phyloP scores from a whole-genome alignment of 2,797 vertebrate species.

The Simalia tracyae region DNA sequence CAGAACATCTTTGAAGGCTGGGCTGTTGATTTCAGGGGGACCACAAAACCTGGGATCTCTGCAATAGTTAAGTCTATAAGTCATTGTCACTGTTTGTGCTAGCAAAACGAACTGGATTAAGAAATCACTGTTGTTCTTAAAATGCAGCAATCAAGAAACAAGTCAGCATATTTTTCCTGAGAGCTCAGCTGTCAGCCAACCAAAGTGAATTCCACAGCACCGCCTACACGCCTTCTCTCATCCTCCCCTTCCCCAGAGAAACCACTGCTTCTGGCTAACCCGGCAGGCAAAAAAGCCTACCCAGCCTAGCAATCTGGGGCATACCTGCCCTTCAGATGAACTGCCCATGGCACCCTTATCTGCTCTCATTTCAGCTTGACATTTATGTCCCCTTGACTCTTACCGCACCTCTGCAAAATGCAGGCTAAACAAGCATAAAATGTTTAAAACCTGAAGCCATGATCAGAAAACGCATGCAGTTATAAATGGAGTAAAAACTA shows the following conservation, averaged over 20 bases:
- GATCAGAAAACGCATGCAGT: not conserved
- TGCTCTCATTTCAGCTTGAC: not conserved
- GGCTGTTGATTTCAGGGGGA: conserved; percentile 67
- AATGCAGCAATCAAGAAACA: conserved; percentile 69
- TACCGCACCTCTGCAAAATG: not conserved
- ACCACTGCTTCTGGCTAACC: conserved; percentile 51
- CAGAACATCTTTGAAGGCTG: conserved; percentile 22
- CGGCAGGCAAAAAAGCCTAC: not conserved
- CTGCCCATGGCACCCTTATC: not conserved
- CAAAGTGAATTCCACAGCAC: conserved; percentile 56
- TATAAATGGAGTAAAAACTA: not conserved
- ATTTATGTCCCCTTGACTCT: not conserved
- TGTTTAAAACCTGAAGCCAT: not conserved
- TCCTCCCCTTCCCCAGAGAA: conserved; percentile 69
- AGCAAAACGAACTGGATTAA: conserved; percentile 74
- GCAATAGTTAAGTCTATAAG: conserved; percentile 67
- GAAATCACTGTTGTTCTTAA: conserved; percentile 76
- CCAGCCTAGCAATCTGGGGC: conserved; percentile 29
- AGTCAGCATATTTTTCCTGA: conserved; percentile 70
- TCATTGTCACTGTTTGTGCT: conserved; percentile 72
- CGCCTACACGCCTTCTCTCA: conserved; percentile 64
- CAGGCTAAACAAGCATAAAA: not conserved
- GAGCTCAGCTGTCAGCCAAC: conserved; percentile 68
- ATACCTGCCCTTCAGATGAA: conserved; percentile 62
- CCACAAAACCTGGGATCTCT: conserved; percentile 49